Evolutionary conservation across 2,888 invertebrate species (phyloP), one percentile per base, ranked within the genome.

Genomic region (Plagodis pulveraria): DNA sequence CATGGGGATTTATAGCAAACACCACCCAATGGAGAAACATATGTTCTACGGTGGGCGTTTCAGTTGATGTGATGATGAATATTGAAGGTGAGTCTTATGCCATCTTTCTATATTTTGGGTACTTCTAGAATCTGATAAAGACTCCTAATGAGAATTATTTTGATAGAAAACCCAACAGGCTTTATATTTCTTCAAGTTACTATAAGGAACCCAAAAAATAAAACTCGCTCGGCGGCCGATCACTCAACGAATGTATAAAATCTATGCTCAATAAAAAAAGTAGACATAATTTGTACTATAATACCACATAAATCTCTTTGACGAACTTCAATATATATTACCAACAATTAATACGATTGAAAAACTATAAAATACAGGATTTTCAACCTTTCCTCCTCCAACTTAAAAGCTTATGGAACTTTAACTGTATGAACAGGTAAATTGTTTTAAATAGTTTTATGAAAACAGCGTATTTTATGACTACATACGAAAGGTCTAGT

Each of bases 401-500:
- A 5, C 0, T 1, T 0, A 49, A 35, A 59, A 50, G 56, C 32
- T 9, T 11, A 22, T 40, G n/a, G 6, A 11, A 33, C 6, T 45
- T 52, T 52, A 11, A 9, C 7, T 0, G 32, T 34, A 47, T 47
- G 33, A 33, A 55, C 44, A 42, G 6, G 12, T 47, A 62, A 54
- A 10, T 54, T 65, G 51, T 69, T 67, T 70, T 68, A 77, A 79
- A 80, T 81, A 81, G 81, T 81, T 81, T 79, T 81, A 79, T 80
- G 81, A 81, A 81, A 80, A 80, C 79, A 79, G 80, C 77, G 74
- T 70, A 72, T 77, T 81, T 81, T 81, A 81, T 77, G 77, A 75
- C 73, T 68, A 67, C 69, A 67, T 74, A 74, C 71, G 74, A 67
- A 78, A 80, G 73, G 78, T 73, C 77, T 76, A 78, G 77, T 74